These are phyloP conservation scores for Ganaspis brasiliensis DNA, from an alignment of 2,888 invertebrate species.

Conservation along the genomic window DNA sequence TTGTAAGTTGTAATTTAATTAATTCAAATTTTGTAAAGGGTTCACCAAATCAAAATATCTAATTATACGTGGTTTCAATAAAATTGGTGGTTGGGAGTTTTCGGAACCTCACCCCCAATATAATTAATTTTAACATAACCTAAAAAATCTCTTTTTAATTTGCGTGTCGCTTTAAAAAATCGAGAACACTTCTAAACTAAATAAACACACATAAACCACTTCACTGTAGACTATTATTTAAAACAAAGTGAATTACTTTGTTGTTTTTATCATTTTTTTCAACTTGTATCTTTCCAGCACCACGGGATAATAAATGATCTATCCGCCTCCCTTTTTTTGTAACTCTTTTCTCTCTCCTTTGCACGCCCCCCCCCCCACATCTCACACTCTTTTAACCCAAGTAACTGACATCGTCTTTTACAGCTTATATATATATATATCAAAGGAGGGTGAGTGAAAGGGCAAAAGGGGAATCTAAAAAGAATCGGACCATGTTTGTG, in stretches of 20 bases:
- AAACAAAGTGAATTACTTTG: conserved; percentile 20
- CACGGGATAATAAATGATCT: conserved; percentile 15
- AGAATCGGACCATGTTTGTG: neutral
- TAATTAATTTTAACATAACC: too few species aligned
- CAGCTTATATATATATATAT: too few species aligned
- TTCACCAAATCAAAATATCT: too few species aligned
- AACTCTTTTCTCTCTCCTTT: neutral
- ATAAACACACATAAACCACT: conserved; percentile 19
- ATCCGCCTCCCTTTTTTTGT: neutral
- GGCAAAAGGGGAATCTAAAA: conserved; percentile 2
- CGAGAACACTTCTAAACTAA: too few species aligned
- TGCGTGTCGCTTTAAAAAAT: too few species aligned
- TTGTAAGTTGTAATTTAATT: too few species aligned
- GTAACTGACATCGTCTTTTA: conserved; percentile 11
- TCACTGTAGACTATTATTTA: conserved; percentile 16
- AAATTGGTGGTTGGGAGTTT: too few species aligned
- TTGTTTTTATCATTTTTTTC: conserved; percentile 15
- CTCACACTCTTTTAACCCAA: too few species aligned
- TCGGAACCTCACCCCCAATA: too few species aligned
- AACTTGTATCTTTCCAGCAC: conserved; percentile 19
- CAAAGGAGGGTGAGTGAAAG: neutral
- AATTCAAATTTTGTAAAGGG: too few species aligned
- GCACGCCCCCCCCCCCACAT: neutral
- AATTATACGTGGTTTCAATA: too few species aligned
- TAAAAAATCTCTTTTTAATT: too few species aligned